Conservation (phyloP, 2,113 vertebrate genomes). For the Donacobius atricapilla region DNA sequence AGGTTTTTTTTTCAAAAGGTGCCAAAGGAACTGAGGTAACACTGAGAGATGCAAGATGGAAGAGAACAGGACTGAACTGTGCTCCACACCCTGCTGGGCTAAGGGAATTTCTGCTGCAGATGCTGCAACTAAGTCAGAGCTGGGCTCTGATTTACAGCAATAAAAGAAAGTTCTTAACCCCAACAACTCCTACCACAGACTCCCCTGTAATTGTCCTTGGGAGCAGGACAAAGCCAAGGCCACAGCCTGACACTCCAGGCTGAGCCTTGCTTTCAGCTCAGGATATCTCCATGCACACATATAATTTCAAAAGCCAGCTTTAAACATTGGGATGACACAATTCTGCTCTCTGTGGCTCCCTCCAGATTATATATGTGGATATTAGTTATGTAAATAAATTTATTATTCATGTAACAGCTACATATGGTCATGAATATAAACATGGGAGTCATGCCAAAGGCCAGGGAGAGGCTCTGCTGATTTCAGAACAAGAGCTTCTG, state of each 20-base stretch:
- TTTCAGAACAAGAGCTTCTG: neutral
- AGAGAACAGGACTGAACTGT: neutral
- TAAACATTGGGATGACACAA: neutral
- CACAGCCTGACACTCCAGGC: neutral
- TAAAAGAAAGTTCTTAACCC: conserved; percentile 5
- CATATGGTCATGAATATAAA: neutral
- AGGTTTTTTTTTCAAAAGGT: neutral
- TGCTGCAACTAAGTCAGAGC: neutral
- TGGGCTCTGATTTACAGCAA: neutral
- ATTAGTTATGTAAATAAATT: neutral
- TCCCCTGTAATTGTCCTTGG: neutral
- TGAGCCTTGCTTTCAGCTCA: neutral
- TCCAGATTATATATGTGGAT: neutral
- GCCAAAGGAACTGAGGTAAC: no score
- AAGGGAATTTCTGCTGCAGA: neutral
- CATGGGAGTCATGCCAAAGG: neutral
- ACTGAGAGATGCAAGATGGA: neutral
- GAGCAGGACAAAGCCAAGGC: neutral
- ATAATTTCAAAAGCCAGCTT: neutral
- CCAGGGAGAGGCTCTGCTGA: neutral
- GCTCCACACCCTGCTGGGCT: neutral
- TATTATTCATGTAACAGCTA: neutral
- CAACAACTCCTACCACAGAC: neutral
- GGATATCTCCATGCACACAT: neutral
- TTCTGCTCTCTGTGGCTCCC: neutral